Evolutionary conservation across 2,888 invertebrate genomes (phyloP).

Genomic region (Ariolimax columbianus): DNA sequence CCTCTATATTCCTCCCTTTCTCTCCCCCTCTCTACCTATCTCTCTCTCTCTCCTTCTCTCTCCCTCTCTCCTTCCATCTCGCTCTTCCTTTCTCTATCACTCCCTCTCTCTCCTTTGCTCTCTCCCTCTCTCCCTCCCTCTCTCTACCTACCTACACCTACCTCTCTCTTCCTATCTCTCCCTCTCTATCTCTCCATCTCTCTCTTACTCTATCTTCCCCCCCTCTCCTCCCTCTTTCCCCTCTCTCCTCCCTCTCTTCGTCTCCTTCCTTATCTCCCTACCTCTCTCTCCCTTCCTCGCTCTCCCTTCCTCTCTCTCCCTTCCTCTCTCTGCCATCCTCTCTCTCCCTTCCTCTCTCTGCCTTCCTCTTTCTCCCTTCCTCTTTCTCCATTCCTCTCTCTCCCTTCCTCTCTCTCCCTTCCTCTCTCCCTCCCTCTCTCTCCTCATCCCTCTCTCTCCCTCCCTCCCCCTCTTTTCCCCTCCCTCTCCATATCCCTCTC

Average conservation of each 20-base stretch:
- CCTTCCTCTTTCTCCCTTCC: neutral
- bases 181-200: neutral
- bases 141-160: neutral
- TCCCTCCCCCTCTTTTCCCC: neutral
- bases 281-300: neutral
- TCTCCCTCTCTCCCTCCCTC: neutral
- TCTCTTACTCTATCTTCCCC: neutral
- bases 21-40: too few species aligned
- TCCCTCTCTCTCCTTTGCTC: neutral
- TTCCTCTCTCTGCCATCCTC: neutral
- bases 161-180: neutral
- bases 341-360: neutral
- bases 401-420: neutral
- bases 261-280: neutral
- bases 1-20: too few species aligned
- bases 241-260: neutral
- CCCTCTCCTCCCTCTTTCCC: neutral
- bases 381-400: neutral
- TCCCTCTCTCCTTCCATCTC: too few species aligned
- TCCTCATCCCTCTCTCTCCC: neutral
- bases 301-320: neutral
- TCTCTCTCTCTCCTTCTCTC: too few species aligned
- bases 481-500: neutral
- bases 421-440: neutral
- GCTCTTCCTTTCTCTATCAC: neutral